Base-by-base conservation (phyloP, 2,113 vertebrate genomes). In the Aepyceros melampus region DNA sequence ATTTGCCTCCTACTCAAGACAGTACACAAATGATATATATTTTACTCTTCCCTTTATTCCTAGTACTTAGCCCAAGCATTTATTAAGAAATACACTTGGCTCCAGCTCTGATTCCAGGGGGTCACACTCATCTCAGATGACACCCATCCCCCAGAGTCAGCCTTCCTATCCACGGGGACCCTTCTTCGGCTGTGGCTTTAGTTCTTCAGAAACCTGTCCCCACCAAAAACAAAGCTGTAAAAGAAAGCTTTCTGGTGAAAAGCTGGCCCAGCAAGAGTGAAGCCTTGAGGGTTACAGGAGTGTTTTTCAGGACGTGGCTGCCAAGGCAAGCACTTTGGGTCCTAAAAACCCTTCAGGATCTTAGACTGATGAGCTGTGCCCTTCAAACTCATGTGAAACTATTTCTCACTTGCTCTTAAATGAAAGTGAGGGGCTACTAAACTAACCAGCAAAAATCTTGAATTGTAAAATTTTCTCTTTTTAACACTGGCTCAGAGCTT, bases 111-210 rank as follows among this genome's bases (percentile, higher is more conserved):
- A 79, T 23, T 29, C 17, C 6, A 19, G 43, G 53, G 45, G 55
- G 4, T 31, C 56, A 47, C 60, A 25, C 3, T 78, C 7, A 36
- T 53, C 45, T 7, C 23, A 12, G 1, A 11, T 2, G 19, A 23
- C 43, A 43, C 45, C 3, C 0, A 19, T 43, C 2, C 27, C 55
- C 25, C 29, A 19, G 9, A 49, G 27, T 17, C 51, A 64, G 60
- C 19, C 31, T 92, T 62, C 53, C 74, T 29, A 10, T 4, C 31
- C 19, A 79, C 0, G 0, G 12, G 12, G 49, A n/a, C 19, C 56
- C 7, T 21, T 11, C 2, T 91, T 82, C 55, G 33, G 53, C 5
- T n/a, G 45, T 19, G 56, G 43, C 43, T 83, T 91, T 2, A 74
- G 82, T 6, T 15, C 58, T 58, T 76, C 13, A 76, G 64, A 67